phyloP scores from a whole-genome alignment of 2,797 vertebrate species.

The Falco naumanni region DNA sequence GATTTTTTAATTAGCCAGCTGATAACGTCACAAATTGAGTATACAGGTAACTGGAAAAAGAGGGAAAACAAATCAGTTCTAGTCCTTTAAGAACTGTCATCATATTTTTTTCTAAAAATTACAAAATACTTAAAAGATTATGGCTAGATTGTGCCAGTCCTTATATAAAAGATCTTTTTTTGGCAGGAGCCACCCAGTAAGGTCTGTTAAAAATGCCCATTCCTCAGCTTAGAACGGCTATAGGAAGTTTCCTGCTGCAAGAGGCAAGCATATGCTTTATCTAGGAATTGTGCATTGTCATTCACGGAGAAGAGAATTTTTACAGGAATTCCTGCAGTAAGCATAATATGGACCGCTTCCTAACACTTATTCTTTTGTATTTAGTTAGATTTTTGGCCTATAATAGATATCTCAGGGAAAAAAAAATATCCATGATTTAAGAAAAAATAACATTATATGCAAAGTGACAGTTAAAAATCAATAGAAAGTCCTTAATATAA shows the following conservation, averaged over 20 bases:
- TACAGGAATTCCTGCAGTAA: background rate
- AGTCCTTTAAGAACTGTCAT: background rate
- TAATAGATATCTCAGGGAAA: background rate
- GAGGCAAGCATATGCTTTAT: background rate
- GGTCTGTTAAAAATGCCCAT: background rate
- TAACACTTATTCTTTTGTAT: background rate
- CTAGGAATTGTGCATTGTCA: background rate
- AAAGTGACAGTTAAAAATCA: conserved; percentile 27
- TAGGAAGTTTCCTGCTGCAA: background rate
- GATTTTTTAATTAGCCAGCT: background rate
- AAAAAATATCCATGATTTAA: background rate
- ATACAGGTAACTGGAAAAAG: background rate
- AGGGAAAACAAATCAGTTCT: background rate
- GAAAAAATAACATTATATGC: background rate
- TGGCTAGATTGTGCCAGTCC: background rate
- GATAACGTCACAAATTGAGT: background rate
- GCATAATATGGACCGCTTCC: background rate
- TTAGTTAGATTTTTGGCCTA: background rate
- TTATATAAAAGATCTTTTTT: background rate
- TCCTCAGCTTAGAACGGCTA: background rate
- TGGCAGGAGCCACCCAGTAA: background rate
- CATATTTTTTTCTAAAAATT: background rate
- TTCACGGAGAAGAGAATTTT: background rate
- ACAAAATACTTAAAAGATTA: background rate
- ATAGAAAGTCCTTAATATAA: conserved; percentile 20